These are phyloP conservation scores for Salvelinus alpinus DNA, from an alignment of 2,113 vertebrate genomes.

Conservation along the genomic window DNA sequence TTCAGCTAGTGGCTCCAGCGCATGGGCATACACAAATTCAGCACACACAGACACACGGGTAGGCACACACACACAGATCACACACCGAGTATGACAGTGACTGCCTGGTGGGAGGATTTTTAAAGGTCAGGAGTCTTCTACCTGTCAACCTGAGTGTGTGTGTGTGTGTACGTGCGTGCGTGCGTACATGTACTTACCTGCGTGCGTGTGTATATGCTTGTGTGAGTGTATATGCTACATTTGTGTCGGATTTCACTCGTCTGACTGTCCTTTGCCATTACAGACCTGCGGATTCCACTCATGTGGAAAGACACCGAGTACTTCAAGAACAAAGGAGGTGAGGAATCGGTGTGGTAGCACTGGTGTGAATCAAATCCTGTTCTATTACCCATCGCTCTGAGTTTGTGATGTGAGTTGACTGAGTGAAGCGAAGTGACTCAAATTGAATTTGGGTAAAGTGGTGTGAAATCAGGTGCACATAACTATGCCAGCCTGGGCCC, in stretches of 20 bases:
- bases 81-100: background rate
- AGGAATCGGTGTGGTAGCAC: constrained; percentile 41
- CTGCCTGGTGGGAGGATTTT: background rate
- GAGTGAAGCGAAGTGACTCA: no score
- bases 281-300: constrained; percentile 93
- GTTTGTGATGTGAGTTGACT: background rate
- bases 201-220: no score
- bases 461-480: no score
- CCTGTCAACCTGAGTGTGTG: no score
- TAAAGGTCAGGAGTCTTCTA: background rate
- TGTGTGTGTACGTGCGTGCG: no score
- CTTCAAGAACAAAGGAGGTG: constrained; percentile 96
- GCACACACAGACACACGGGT: constrained; percentile 12
- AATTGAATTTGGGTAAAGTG: no score
- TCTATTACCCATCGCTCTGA: background rate
- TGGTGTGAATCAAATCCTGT: background rate
- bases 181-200: no score
- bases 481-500: no score
- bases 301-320: constrained; percentile 98
- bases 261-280: constrained; percentile 37
- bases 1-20: background rate
- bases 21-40: background rate
- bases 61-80: constrained; percentile 3
- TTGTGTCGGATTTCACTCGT: background rate
- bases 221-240: background rate